Evolutionary conservation across 2,113 vertebrate genomes (phyloP).

Genomic region (Carettochelys insculpta): DNA sequence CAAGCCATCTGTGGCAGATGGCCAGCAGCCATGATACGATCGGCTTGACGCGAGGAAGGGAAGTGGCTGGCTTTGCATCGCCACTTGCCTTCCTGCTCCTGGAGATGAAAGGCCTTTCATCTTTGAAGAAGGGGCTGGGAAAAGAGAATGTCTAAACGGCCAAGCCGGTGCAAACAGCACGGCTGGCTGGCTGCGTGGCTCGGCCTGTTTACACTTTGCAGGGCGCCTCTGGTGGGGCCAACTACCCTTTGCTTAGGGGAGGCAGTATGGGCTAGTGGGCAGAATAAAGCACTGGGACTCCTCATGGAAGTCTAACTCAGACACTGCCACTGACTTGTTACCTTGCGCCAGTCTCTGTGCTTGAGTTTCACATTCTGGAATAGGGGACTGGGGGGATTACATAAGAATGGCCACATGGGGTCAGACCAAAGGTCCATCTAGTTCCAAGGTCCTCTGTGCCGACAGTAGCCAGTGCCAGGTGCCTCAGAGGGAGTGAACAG

Average conservation of each 20-base stretch:
- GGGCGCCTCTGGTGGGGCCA: accelerated
- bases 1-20: neutral
- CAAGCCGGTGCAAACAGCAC: neutral
- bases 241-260: neutral
- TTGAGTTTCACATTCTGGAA: accelerated
- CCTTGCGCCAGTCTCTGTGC: accelerated
- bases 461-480: too few relatives aligned
- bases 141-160: neutral
- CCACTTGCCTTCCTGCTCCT: accelerated
- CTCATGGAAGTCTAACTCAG: neutral
- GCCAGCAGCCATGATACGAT: neutral
- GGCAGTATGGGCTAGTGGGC: neutral
- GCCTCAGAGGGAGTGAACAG: too few relatives aligned
- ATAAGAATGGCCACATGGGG: too few relatives aligned
- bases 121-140: neutral
- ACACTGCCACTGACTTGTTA: neutral
- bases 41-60: neutral
- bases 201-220: neutral
- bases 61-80: neutral
- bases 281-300: neutral
- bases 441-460: too few relatives aligned
- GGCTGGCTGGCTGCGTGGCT: neutral
- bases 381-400: too few relatives aligned
- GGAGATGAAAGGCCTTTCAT: neutral
- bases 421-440: too few relatives aligned